Conservation (phyloP, 2,113 vertebrate species). For the Eulemur macaco region DNA sequence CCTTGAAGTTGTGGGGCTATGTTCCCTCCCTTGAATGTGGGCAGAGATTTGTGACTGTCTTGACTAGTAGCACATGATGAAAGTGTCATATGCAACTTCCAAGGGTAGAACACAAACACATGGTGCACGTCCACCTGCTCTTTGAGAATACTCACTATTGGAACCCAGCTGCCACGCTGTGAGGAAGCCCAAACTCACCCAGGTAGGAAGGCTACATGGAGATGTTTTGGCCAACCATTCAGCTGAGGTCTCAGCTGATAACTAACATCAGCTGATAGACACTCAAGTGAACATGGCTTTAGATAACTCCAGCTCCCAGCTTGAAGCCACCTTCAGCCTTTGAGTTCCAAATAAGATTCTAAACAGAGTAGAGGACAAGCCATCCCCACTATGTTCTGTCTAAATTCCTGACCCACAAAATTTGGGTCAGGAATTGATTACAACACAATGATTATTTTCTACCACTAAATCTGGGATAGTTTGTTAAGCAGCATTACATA, state of each 20-base stretch:
- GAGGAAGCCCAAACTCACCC: neutral
- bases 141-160: neutral
- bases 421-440: neutral
- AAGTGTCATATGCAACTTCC: neutral
- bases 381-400: neutral
- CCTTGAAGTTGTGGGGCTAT: neutral
- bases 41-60: neutral
- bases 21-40: neutral
- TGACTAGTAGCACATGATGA: neutral
- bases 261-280: neutral
- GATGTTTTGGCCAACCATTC: neutral
- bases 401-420: slow-evolving; percentile 11
- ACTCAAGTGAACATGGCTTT: neutral
- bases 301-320: neutral
- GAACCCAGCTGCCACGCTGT: neutral
- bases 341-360: neutral
- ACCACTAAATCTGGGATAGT: neutral
- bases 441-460: neutral
- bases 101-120: neutral
- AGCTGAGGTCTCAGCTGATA: neutral
- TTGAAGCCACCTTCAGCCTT: neutral
- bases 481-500: neutral
- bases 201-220: neutral
- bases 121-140: neutral
- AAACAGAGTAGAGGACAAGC: neutral